Evolutionary conservation across 2,797 vertebrate species (phyloP).

Genomic region (Oceanodroma leucorhoa): DNA sequence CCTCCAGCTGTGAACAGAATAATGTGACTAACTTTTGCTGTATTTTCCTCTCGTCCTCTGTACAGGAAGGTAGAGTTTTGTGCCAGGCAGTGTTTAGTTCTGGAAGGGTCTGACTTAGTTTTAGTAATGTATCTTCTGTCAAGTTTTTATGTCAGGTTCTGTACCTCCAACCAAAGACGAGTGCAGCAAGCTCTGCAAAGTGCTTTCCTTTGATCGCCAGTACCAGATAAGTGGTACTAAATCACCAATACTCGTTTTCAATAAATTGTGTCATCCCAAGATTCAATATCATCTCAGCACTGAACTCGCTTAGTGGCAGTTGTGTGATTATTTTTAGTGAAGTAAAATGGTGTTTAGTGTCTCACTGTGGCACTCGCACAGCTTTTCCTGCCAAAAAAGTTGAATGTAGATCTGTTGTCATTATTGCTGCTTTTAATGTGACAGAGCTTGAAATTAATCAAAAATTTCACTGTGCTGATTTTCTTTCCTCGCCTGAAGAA

Average conservation of each 20-base stretch:
- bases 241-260: not conserved
- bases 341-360: not conserved
- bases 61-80: not conserved
- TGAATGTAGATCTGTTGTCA: not conserved
- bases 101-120: not conserved
- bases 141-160: not conserved
- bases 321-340: not conserved
- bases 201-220: not conserved
- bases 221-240: not conserved
- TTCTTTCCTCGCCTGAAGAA: not conserved
- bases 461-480: not conserved
- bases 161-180: not conserved
- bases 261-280: not conserved
- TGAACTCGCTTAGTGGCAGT: fast-evolving
- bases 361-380: not conserved
- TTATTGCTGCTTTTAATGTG: not conserved
- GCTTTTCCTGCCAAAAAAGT: not conserved
- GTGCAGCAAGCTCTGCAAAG: not conserved
- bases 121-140: not conserved
- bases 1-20: not conserved
- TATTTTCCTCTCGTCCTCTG: not conserved
- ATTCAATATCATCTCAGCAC: not conserved
- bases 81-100: not conserved
- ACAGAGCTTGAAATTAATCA: not conserved
- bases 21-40: not conserved